Evolutionary conservation across 2,888 invertebrate species (phyloP).

Genomic region (Pseudococcus jackbeardsleyi): DNA sequence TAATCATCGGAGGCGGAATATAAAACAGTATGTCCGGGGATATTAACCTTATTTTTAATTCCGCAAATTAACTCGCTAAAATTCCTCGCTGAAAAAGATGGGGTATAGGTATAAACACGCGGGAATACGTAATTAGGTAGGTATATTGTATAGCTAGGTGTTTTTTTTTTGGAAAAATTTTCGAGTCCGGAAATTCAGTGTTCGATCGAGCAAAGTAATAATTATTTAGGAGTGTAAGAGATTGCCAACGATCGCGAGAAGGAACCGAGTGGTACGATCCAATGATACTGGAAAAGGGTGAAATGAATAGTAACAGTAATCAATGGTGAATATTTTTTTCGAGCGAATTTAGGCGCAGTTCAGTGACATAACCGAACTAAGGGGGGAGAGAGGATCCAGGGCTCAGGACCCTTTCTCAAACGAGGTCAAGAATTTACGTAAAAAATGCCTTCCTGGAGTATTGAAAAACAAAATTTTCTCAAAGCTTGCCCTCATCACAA

Average conservation of each 20-base stretch:
- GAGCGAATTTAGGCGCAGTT: background rate
- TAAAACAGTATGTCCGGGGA: conserved; percentile 16
- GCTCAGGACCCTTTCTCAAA: too few species aligned
- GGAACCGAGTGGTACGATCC: background rate
- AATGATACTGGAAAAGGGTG: background rate
- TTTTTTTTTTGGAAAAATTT: background rate
- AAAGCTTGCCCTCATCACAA: too few species aligned
- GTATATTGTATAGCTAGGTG: background rate
- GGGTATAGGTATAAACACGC: background rate
- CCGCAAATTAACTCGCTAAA: conserved; percentile 1
- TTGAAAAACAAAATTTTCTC: too few species aligned
- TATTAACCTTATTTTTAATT: conserved; percentile 27
- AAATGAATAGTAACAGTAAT: background rate
- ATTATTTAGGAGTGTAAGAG: background rate
- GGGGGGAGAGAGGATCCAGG: too few species aligned
- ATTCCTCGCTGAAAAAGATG: background rate
- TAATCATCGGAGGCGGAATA: conserved; percentile 37
- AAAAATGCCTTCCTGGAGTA: too few species aligned
- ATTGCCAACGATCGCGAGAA: background rate
- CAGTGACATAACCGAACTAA: too few species aligned
- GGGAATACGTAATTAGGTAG: background rate
- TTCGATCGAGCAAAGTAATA: background rate
- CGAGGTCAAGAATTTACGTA: too few species aligned
- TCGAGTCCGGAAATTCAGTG: background rate
- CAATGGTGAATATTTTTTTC: too few species aligned